Percentiles rank a stretch among this genome's conserved stretches.
Evolutionary conservation across 92 coral and sea anemone genomes (phyloP).

Genomic region (Phenganax subtilis): DNA sequence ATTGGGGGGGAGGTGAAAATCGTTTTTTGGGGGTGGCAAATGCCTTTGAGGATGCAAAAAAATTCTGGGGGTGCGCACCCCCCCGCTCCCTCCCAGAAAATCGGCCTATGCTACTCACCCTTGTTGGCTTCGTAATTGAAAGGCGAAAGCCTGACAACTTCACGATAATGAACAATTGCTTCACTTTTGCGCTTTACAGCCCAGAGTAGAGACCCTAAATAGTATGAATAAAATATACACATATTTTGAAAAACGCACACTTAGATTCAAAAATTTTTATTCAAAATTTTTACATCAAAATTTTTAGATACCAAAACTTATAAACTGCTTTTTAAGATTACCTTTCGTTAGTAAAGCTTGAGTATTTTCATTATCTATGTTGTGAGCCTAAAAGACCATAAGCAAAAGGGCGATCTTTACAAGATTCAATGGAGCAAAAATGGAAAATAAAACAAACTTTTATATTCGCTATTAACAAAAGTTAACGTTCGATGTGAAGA

Average conservation of each 20-base stretch:
- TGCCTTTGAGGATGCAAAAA: too few species aligned
- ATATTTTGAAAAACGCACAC: background rate
- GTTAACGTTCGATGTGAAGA: too few species aligned
- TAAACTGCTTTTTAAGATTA: background rate
- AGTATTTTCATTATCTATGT: conserved; percentile 81
- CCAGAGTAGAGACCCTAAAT: conserved; percentile 74
- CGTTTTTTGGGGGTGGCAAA: too few species aligned
- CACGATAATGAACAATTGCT: conserved; percentile 83
- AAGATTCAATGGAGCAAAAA: too few species aligned
- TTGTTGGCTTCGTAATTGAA: conserved; percentile 88
- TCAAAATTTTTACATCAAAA: too few species aligned
- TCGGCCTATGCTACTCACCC: conserved; percentile 44
- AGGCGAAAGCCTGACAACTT: conserved; percentile 84
- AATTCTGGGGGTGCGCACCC: too few species aligned
- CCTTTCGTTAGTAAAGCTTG: conserved; percentile 95
- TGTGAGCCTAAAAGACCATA: conserved; percentile 67
- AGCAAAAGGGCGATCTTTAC: background rate
- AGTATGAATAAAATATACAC: background rate
- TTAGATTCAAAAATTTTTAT: too few species aligned
- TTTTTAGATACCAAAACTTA: too few species aligned
- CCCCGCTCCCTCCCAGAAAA: background rate
- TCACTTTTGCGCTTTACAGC: conserved; percentile 83
- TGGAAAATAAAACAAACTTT: too few species aligned
- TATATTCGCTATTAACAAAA: too few species aligned
- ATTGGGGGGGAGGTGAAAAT: too few species aligned